These are phyloP conservation scores for Uropsilus gracilis DNA, from an alignment of 2,113 vertebrate species.

Conservation along the genomic window DNA sequence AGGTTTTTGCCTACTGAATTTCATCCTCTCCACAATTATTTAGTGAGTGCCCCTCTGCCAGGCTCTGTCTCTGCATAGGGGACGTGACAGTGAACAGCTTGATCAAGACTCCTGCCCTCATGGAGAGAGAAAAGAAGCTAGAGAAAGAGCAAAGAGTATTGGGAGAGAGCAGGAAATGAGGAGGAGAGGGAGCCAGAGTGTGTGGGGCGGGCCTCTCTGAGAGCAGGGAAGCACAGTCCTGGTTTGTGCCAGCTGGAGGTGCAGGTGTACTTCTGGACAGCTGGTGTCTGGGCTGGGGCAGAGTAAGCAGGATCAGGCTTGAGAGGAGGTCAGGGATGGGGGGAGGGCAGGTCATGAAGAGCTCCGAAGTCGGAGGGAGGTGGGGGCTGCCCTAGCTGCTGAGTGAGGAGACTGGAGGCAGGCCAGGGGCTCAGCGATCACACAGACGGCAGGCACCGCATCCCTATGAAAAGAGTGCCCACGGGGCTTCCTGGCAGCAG, in stretches of 20 bases:
- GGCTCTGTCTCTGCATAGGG: background rate
- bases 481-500: background rate
- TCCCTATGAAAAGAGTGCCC: accelerated
- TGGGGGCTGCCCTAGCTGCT: background rate
- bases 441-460: background rate
- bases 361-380: background rate
- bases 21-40: background rate
- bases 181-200: no score
- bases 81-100: background rate
- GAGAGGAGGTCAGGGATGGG: background rate
- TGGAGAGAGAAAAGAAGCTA: background rate
- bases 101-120: background rate
- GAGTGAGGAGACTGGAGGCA: background rate
- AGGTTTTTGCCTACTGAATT: background rate
- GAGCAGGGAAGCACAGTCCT: background rate
- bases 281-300: background rate
- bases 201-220: no score
- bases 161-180: background rate
- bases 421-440: background rate
- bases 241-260: background rate
- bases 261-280: background rate
- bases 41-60: background rate
- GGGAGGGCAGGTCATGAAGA: background rate
- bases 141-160: background rate
- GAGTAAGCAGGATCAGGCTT: no score